Conservation (phyloP, 2,113 vertebrate genomes). For the Rattus norvegicus region GRCr8 NC_086023.1:51628001-51628500, state of each 20-base stretch:
- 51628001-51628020: conserved; percentile 14
- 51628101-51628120: no score
- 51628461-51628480: conserved; percentile 35
- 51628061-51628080: conserved; percentile 7
- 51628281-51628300: background rate
- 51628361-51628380: conserved; percentile 63
- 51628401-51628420: background rate
- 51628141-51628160: no score
- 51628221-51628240: no score
- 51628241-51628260: background rate
- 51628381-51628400: conserved; percentile 44
- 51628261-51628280: background rate
- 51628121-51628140: no score
- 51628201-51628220: no score
- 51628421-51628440: conserved; percentile 41
- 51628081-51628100: background rate
- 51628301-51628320: conserved; percentile 19
- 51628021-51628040: conserved; percentile 20
- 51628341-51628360: background rate
- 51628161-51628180: no score
- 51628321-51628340: background rate
- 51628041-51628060: conserved; percentile 23
- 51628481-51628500: conserved; percentile 63
- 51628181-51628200: no score
- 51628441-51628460: conserved; percentile 4